A percentile compares a stretch with the other conserved stretches of the same genome.
phyloP scores from a whole-genome alignment of 2,888 invertebrate species.

The Epinotia nisella region DNA sequence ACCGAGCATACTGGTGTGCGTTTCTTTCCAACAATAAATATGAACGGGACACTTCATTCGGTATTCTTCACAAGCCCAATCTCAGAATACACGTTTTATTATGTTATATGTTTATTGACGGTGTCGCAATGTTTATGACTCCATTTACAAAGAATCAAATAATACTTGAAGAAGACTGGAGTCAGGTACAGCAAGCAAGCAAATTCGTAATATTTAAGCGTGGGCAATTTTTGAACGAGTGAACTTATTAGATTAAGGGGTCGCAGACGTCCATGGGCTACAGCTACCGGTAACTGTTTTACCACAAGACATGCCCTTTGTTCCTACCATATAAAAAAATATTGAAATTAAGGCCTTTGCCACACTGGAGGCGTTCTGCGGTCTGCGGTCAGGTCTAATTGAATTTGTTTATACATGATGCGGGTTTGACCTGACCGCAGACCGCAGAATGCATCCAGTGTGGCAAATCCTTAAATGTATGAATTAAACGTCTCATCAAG shows the following conservation, averaged over 20 bases:
- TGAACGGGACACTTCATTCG: not conserved
- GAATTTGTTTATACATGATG: too few species aligned
- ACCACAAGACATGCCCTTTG: too few species aligned
- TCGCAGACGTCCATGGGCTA: not conserved
- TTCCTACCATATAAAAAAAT: not conserved
- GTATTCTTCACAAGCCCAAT: not conserved
- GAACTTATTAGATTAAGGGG: not conserved
- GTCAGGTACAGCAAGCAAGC: slow-evolving; percentile 3
- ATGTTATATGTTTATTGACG: not conserved
- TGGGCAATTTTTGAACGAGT: not conserved
- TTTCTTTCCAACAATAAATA: not conserved
- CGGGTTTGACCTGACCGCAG: too few species aligned
- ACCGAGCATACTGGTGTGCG: not conserved
- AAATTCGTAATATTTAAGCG: not conserved
- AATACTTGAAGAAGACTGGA: slow-evolving; percentile 22
- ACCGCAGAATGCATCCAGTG: too few species aligned
- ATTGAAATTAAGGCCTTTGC: too few species aligned
- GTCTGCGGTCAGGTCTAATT: too few species aligned
- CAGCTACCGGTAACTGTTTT: too few species aligned
- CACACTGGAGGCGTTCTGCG: too few species aligned
- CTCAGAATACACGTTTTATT: slow-evolving; percentile 1
- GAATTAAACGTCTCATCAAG: not conserved
- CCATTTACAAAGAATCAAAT: slow-evolving; percentile 9
- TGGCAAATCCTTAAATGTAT: too few species aligned
- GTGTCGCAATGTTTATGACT: slow-evolving; percentile 8